These are phyloP conservation scores for Cremastinae sp. DNA, from an alignment of 2,888 invertebrate genomes.

Conservation along the genomic window DNA sequence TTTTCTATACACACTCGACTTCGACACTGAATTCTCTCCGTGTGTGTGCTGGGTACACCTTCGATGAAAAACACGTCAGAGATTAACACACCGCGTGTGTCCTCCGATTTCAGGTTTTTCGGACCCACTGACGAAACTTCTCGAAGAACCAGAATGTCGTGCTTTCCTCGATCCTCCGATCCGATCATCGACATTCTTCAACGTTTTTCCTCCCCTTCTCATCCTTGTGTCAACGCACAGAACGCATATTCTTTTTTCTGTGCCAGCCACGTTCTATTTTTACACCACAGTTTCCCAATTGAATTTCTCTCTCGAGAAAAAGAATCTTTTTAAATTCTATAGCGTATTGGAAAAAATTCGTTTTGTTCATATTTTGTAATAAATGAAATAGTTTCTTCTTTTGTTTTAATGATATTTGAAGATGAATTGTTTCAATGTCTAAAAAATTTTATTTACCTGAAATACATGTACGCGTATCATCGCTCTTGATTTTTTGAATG, in stretches of 20 bases:
- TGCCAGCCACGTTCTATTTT: not conserved
- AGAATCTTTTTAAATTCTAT: too few relatives aligned
- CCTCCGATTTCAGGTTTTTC: constrained; percentile 27
- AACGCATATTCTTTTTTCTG: too few relatives aligned
- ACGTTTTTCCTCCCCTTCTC: not conserved
- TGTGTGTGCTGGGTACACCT: not conserved
- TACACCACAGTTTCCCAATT: too few relatives aligned
- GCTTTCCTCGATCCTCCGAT: constrained; percentile 9
- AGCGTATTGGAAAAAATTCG: too few relatives aligned
- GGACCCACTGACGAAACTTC: constrained; percentile 25
- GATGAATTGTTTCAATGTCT: too few relatives aligned
- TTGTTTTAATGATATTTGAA: too few relatives aligned
- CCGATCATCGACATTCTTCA: constrained; percentile 19
- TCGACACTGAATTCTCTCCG: constrained; percentile 2
- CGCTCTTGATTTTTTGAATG: too few relatives aligned
- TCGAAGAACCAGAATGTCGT: constrained; percentile 13
- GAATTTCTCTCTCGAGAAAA: too few relatives aligned
- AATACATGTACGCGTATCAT: too few relatives aligned
- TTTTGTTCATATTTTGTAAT: too few relatives aligned
- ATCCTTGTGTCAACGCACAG: not conserved
- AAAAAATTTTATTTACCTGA: too few relatives aligned
- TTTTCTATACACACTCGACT: not conserved
- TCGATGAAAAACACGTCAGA: constrained; percentile 15
- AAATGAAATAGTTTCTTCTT: too few relatives aligned
- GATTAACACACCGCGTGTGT: not conserved